Evolutionary conservation across 2,113 vertebrate species (phyloP).

Genomic region (Felis chaus): DNA sequence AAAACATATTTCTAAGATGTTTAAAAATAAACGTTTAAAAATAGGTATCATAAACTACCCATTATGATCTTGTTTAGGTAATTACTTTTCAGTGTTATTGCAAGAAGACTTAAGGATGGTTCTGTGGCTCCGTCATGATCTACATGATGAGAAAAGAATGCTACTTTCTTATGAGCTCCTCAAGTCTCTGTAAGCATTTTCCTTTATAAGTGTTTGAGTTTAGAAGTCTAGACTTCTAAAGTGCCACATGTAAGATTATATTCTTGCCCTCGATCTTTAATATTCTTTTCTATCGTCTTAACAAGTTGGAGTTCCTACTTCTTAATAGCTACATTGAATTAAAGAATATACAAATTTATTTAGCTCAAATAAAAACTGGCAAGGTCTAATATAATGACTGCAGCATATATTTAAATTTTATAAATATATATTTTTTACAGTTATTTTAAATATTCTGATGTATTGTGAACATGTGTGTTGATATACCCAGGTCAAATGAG

Average conservation of each 20-base stretch:
- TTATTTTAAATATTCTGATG: neutral
- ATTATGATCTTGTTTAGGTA: neutral
- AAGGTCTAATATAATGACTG: neutral
- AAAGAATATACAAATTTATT: neutral
- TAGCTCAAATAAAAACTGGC: neutral
- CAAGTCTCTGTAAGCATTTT: neutral
- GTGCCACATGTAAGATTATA: neutral
- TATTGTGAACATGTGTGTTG: neutral
- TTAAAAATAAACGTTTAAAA: neutral
- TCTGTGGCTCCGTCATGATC: neutral
- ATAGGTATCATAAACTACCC: neutral
- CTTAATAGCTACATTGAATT: neutral
- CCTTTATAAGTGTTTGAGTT: neutral
- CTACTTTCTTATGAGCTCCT: neutral
- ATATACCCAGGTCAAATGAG: neutral
- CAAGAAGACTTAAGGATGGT: neutral
- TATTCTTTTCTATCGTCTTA: neutral
- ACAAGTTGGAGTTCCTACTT: neutral
- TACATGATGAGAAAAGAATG: neutral
- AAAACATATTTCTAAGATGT: neutral
- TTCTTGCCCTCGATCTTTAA: neutral
- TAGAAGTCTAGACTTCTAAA: neutral
- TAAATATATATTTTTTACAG: neutral
- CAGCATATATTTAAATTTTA: neutral
- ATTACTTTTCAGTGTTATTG: neutral